Evolutionary conservation across 2,113 vertebrate genomes (phyloP), one percentile per base, ranked within the genome.

Genomic region (Oncorhynchus nerka): DNA sequence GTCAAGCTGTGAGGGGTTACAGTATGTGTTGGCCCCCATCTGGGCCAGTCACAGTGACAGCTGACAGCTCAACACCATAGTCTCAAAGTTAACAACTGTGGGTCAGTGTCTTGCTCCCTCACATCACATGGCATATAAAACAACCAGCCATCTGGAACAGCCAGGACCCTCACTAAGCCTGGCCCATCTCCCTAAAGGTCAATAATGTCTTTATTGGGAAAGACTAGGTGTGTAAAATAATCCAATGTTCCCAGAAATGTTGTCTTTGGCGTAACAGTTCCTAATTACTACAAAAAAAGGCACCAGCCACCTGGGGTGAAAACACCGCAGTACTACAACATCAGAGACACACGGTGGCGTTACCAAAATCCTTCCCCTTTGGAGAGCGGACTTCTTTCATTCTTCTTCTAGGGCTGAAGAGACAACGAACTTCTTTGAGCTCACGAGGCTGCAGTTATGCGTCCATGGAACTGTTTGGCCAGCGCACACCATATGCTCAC

Each of bases 131-230:
- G 57, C 71, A 66, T 62, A 68, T 77, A 74, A 55, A 83, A 83
- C 66, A 70, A n/a, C 61, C 24, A 19, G 49, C 19, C 68, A 51
- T 59, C 24, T 71, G 71, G 24, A 76, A 68, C 77, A 72, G 30
- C 6, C 59, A 62, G 59, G 9, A n/a, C 59, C 59, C 59, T 62
- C 59, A 22, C 59, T 22, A 19, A 62, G n/a, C 59, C 59, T 22
- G n/a, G n/a, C n/a, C n/a, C 74, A 48, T 83, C 69, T 45, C 65
- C 74, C 51, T 67, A 85, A 92, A 93, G 91, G 91, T 91, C 90
- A 91, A 48, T 8, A 51, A 55, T 55, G 51, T 55, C 51, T 55
- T 55, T 55, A 19, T 55, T 72, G 57, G 39, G 82, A 79, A 55
- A 68, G 78, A 84, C 68, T 30, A 12, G 61, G 68, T 82, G 75